phyloP scores from a whole-genome alignment of 1,140 invertebrate species.

The Coenobita brevimanus region DNA sequence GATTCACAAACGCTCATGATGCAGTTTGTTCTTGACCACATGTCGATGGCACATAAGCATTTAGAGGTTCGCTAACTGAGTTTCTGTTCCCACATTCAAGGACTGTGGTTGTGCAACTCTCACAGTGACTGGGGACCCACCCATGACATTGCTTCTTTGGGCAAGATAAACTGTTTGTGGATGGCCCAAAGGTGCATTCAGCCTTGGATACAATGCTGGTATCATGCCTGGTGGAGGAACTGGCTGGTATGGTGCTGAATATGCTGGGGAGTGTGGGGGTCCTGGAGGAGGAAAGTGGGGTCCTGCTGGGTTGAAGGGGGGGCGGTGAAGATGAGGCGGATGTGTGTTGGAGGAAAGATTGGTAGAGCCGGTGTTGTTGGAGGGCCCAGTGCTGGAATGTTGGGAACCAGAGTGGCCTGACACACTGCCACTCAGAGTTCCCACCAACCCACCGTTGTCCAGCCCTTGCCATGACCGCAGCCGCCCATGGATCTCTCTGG shows the following conservation, averaged over 20 bases:
- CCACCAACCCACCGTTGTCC: slow-evolving; percentile 65
- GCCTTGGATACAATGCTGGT: slow-evolving; percentile 56
- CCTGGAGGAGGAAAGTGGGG: slow-evolving; percentile 56
- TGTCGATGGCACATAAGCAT: background rate
- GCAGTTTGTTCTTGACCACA: background rate
- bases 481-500: slow-evolving; percentile 81
- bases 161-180: slow-evolving; percentile 65
- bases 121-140: slow-evolving; percentile 68
- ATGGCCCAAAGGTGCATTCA: slow-evolving; percentile 51
- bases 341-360: slow-evolving; percentile 71
- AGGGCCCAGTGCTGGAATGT: slow-evolving; percentile 77
- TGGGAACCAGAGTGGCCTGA: slow-evolving; percentile 72
- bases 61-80: slow-evolving; percentile 69
- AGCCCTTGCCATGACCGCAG: slow-evolving; percentile 80
- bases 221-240: slow-evolving; percentile 50
- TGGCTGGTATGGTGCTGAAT: slow-evolving; percentile 67
- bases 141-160: slow-evolving; percentile 67
- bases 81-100: slow-evolving; percentile 60
- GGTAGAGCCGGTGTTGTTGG: slow-evolving; percentile 77
- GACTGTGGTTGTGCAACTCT: slow-evolving; percentile 62
- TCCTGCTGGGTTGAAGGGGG: slow-evolving; percentile 56
- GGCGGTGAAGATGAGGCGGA: slow-evolving; percentile 66
- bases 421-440: slow-evolving; percentile 69
- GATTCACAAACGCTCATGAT: slow-evolving; percentile 40
- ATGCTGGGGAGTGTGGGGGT: slow-evolving; percentile 68